These are phyloP conservation scores for Pachyuromys duprasi DNA, from an alignment of 2,797 vertebrate genomes.

Conservation along the genomic window DNA sequence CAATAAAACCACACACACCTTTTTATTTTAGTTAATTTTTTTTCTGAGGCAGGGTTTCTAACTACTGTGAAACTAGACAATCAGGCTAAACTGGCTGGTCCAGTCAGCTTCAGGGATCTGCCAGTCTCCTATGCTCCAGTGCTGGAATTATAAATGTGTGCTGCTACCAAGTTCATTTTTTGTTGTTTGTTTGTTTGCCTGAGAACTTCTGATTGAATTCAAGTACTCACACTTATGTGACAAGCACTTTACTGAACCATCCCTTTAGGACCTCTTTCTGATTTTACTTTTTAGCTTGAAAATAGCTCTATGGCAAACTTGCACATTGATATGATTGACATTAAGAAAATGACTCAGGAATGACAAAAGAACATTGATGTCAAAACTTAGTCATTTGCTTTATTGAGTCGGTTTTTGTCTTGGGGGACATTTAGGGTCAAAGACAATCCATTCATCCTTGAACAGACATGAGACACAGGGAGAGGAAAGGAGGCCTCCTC, in stretches of 20 bases:
- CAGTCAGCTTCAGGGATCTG: not conserved
- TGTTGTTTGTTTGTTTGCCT: not conserved
- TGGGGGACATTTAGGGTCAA: not conserved
- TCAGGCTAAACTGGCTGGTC: too few relatives aligned
- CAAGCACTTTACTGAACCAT: not conserved
- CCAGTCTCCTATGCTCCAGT: not conserved
- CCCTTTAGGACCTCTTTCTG: not conserved
- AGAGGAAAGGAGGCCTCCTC: not conserved
- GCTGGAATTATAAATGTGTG: not conserved
- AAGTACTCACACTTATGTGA: not conserved
- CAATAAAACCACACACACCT: too few relatives aligned
- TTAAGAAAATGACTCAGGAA: slow-evolving; percentile 1
- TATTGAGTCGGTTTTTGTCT: not conserved
- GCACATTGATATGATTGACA: not conserved
- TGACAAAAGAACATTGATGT: not conserved
- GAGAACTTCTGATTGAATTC: not conserved
- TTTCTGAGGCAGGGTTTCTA: not conserved
- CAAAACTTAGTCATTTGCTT: slow-evolving; percentile 20
- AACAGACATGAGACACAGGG: not conserved
- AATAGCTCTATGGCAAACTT: not conserved
- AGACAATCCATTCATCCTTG: not conserved
- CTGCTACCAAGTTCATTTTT: not conserved
- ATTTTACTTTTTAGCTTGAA: not conserved
- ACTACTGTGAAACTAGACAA: not conserved
- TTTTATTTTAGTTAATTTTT: not conserved